Base-by-base conservation (phyloP, 1,140 invertebrate genomes). In the Rhizoglyphus robini region DNA sequence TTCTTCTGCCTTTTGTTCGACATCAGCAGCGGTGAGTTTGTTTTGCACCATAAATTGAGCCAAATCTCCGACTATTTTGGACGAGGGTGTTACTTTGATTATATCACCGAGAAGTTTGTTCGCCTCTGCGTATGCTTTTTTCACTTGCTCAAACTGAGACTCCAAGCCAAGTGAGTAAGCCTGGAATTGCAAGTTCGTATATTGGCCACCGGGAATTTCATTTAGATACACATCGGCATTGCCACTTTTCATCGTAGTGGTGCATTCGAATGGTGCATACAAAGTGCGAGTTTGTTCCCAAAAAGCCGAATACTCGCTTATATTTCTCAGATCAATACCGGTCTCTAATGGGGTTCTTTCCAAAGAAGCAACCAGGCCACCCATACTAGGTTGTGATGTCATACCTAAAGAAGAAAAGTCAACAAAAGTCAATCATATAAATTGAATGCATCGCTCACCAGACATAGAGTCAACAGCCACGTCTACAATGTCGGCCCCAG, bases 41-140 rank as follows among this genome's bases (percentile, higher is more conserved):
- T 99, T 99, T 76, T 99, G 96, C 0, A 99, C 96, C 96, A 99
- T 99, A 74, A 99, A 99, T 77, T 99, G 95, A 0, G 96, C 96
- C 58, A 99, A 78, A 76, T 99, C 96, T 8, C 96, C 96, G 23
- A 99, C 96, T 27, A 99, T 91, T 78, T 99, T 99, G 0, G 93
- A 98, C 4, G 93, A 96, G 2, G 96, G 96, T 1, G 96, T 99
- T 4, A 99, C 86, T 79, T 99, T 99, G 59, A 99, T 96, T 30
- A 99, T 86, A 76, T 99, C 95, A 20, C 96, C 96, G 0, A 99
- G 78, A 15, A 98, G 79, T 23, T 87, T 74, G 77, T 99, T 99
- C 0, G 96, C 96, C 75, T 98, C 91, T 41, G 86, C 81, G 76
- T 99, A 99, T 20, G 90, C 90, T 72, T 91, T 89, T 78, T 99